Evolutionary conservation across 1,140 invertebrate species (phyloP).

Genomic region (Eubasilissa regina): DNA sequence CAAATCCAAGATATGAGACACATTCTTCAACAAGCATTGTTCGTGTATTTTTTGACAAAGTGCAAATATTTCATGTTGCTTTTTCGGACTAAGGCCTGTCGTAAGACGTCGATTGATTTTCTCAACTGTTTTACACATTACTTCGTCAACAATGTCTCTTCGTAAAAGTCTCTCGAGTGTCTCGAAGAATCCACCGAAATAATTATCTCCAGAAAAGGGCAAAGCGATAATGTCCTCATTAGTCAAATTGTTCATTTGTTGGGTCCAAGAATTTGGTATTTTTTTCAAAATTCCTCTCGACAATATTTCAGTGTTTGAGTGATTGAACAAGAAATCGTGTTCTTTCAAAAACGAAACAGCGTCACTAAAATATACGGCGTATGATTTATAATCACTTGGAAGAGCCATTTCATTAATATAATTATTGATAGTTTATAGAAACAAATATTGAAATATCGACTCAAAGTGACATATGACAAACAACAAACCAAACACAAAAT

Average conservation of each 20-base stretch:
- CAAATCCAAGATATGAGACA: slow-evolving; percentile 81
- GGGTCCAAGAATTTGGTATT: slow-evolving; percentile 73
- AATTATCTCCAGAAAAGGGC: not conserved
- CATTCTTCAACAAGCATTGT: slow-evolving; percentile 69
- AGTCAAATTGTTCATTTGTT: slow-evolving; percentile 63
- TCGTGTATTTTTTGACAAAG: slow-evolving; percentile 74
- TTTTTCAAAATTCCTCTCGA: slow-evolving; percentile 70
- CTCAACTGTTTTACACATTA: not conserved
- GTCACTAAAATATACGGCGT: slow-evolving; percentile 73
- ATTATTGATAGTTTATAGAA: too few relatives aligned
- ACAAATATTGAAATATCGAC: too few relatives aligned
- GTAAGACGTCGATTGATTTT: slow-evolving; percentile 6
- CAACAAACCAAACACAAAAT: too few relatives aligned
- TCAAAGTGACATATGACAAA: too few relatives aligned
- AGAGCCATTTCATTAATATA: slow-evolving; percentile 57
- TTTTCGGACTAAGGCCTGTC: slow-evolving; percentile 75
- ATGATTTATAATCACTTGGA: slow-evolving; percentile 58
- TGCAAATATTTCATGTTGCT: slow-evolving; percentile 79
- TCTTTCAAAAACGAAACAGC: slow-evolving; percentile 74
- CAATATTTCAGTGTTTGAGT: slow-evolving; percentile 79
- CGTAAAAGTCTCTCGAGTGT: slow-evolving; percentile 1
- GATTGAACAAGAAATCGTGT: slow-evolving; percentile 79
- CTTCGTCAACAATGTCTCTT: not conserved
- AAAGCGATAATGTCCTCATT: slow-evolving; percentile 54
- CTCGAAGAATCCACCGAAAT: slow-evolving; percentile 1